Evolutionary conservation across 2,797 vertebrate species (phyloP), one percentile per base, ranked within the genome.

Genomic region (Darevskia mixta): DNA sequence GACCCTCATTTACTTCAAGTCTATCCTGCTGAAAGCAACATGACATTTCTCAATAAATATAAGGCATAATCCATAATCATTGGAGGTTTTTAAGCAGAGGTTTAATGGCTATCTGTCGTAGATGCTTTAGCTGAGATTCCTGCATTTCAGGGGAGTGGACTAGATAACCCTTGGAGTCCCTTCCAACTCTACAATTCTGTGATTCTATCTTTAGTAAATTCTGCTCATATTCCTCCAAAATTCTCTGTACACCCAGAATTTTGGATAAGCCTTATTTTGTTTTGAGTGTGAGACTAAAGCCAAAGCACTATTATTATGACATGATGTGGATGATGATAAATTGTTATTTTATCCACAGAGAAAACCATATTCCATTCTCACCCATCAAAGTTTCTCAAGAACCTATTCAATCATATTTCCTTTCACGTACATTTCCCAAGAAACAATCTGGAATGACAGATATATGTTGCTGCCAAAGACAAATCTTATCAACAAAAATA

Each of bases 371-470:
- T 76, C 41, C 32, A 84, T 38, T 75, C 20, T 84, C 49, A 64
- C 15, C n/a, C 55, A 43, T 85, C 83, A 85, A 38, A 77, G 35
- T 27, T 78, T 86, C 41, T 78, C 41, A 67, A 86, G 27, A 78
- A 78, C 61, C 78, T 67, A 78, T 86, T 84, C 58, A 84, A 64
- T 75, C 49, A 41, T 58, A 73, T 41, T 84, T 76, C 32, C 61
- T 8, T 75, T 38, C 38, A 49, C 8, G 73, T 25, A 45, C 18
- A 45, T 67, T 67, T 77, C 11, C 38, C 41, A 86, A 45, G 29
- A 67, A 85, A 43, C 64, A 27, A 38, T 32, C 38, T 45, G 61
- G 20, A 78, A 78, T 32, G 84, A 27, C 55, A 78, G 61, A 67
- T 45, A 78, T 67, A 45, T 45, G 29, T 13, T 86, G 29, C 58